Evolutionary conservation across 2,888 invertebrate species (phyloP).

Genomic region (Rutpela maculata): DNA sequence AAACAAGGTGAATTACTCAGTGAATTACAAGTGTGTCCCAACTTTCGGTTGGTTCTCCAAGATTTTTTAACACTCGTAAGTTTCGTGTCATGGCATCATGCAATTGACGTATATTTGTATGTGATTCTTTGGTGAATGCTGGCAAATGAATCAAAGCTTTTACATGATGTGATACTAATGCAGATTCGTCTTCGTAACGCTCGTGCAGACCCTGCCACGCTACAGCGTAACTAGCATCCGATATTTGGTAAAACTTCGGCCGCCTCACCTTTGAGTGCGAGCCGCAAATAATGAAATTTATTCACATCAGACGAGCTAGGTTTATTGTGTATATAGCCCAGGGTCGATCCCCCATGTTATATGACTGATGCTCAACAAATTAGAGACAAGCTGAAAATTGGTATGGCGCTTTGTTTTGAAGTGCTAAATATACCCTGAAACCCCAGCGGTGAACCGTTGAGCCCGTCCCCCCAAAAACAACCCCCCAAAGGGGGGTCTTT

Average conservation of each 20-base stretch:
- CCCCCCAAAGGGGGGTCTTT: too few relatives aligned
- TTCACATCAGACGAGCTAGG: conserved; percentile 34
- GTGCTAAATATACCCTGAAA: too few relatives aligned
- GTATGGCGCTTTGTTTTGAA: too few relatives aligned
- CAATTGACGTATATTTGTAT: conserved; percentile 26
- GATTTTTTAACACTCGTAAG: conserved; percentile 27
- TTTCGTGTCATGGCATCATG: conserved; percentile 23
- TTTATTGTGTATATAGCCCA: conserved; percentile 8
- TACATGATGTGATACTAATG: conserved; percentile 31
- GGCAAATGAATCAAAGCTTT: conserved; percentile 33
- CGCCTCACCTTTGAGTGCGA: conserved; percentile 39
- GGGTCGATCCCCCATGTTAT: too few relatives aligned
- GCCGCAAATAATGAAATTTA: conserved; percentile 39
- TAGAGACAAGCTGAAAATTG: too few relatives aligned
- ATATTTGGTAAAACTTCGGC: conserved; percentile 38
- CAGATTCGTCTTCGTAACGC: conserved; percentile 33
- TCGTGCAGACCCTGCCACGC: conserved; percentile 34
- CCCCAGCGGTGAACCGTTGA: too few relatives aligned
- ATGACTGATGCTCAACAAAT: too few relatives aligned
- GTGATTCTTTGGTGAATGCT: conserved; percentile 28
- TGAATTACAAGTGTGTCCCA: conserved; percentile 37
- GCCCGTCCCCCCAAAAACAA: too few relatives aligned
- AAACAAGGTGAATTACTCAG: conserved; percentile 30
- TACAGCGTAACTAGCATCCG: conserved; percentile 27
- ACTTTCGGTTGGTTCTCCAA: conserved; percentile 37